Percentiles rank a stretch among this genome's conserved stretches.
phyloP scores from a whole-genome alignment of 2,113 vertebrate species.

The Megalops atlanticus region DNA sequence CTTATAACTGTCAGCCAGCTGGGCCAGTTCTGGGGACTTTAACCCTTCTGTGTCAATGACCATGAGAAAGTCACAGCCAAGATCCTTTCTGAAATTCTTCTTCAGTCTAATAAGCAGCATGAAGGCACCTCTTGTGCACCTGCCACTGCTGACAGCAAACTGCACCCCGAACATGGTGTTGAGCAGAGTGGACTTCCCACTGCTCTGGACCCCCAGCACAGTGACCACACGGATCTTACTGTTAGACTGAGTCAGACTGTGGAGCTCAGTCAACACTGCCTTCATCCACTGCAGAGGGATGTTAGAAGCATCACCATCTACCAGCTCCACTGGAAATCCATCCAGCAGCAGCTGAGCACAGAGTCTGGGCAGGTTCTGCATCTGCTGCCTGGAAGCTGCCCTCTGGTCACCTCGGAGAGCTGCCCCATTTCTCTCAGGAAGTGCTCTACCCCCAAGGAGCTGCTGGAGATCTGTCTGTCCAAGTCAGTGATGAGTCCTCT shows the following conservation, averaged over 20 bases:
- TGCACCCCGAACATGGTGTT: slow-evolving; percentile 79
- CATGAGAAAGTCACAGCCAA: slow-evolving; percentile 71
- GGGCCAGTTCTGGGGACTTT: too few species aligned
- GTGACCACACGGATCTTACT: too few species aligned
- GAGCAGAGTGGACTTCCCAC: slow-evolving; percentile 71
- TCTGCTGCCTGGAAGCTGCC: background rate
- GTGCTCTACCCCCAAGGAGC: slow-evolving; percentile 62
- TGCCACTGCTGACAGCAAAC: slow-evolving; percentile 64
- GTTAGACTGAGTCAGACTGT: slow-evolving; percentile 24
- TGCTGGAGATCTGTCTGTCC: slow-evolving; percentile 53
- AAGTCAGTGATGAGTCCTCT: slow-evolving; percentile 44
- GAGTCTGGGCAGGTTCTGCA: slow-evolving; percentile 38
- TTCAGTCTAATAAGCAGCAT: slow-evolving; percentile 54
- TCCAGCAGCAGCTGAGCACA: slow-evolving; percentile 58
- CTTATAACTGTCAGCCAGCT: too few species aligned
- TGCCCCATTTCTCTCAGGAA: slow-evolving; percentile 62
- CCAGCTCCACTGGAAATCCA: slow-evolving; percentile 59
- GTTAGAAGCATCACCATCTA: slow-evolving; percentile 63
- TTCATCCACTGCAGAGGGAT: slow-evolving; percentile 47
- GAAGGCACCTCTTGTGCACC: slow-evolving; percentile 66
- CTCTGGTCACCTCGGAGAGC: slow-evolving; percentile 57
- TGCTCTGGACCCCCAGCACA: slow-evolving; percentile 61
- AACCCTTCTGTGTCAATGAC: too few species aligned
- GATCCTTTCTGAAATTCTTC: slow-evolving; percentile 52
- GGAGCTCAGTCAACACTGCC: slow-evolving; percentile 54